Base-by-base conservation (phyloP, 1,140 invertebrate genomes). In the Frieseomelitta varia region DNA sequence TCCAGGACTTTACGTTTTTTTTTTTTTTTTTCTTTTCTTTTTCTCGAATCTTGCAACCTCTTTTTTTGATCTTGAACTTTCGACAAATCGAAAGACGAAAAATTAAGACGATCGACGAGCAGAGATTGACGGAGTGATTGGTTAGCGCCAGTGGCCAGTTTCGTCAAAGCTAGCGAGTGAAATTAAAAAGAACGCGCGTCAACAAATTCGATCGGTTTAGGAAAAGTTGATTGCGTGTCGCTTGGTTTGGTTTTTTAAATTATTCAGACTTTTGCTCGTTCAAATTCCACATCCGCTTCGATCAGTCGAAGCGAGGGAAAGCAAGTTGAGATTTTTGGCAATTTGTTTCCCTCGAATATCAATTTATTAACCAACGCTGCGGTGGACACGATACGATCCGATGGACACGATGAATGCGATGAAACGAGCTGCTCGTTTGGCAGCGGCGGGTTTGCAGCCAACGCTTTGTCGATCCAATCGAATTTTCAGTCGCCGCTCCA, bases 391-490 rank as follows among this genome's bases (percentile, higher is more conserved):
- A 39, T 39, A 39, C 39, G 39, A 39, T 39, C 39, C 39, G 39
- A 6, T 39, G 39, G 39, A 39, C 39, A 6, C 39, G 39, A 39
- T 6, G 39, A 27, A n/a, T 34, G 39, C 63, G 56, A 56, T n/a
- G 56, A 56, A 68, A 82, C 61, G 63, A 39, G 53, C 51, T 56
- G 53, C 51, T 67, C 81, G 58, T 53, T 69, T 53, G 21, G 39
- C 53, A 51, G 34, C 19, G 27, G 34, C 74, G 19, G 75, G 17
- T 30, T 30, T 30, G 30, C 27, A 27, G 61, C 65, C 75, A 65
- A 58, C 58, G 72, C 76, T 79, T 79, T 79, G 81, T 84, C 72
- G 76, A 79, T 84, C 76, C 75, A 73, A 84, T 79, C 82, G 68
- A 84, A 84, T 79, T 73, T 69, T 39, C 39, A 39, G 6, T 39